Base-by-base conservation (phyloP, 2,888 invertebrate species). In the Drosophila limbata region DNA sequence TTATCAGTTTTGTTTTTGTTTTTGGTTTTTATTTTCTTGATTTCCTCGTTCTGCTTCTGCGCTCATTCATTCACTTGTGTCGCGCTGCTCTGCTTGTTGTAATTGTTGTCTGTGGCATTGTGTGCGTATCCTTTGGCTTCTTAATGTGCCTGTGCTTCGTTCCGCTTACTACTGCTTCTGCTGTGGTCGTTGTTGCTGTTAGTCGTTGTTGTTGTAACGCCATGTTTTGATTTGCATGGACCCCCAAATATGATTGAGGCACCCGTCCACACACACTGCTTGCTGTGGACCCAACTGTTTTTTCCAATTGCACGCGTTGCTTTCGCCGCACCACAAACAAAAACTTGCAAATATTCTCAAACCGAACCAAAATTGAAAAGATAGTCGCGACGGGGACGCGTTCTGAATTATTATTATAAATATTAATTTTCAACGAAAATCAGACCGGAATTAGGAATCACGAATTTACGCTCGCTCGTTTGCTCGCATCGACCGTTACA, bases 151-250 rank as follows among this genome's bases (percentile, higher is more conserved):
- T 63, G 25, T 60, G 55, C 31, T 64, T 51, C 19, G 44, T 55
- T 57, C 37, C 37, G 59, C 63, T 31, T 51, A 17, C 40, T 56
- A 50, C 33, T 69, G 42, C 21, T 48, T 53, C 35, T 44, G 55
- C 15, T 59, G 66, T 33, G 45, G 31, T 39, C 52, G 51, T 42
- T 57, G 55, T 31, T 64, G 45, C 40, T 65, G 61, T 42, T 51
- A 42, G 47, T 9, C 37, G 67, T 57, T 68, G 71, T 53, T 75
- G 75, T 53, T 75, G 75, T 35, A 74, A 44, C 66, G 74, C 81
- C 74, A 68, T 83, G 80, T 64, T 82, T 79, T 70, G 61, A 48
- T 71, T 69, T 56, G 77, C 79, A 76, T 68, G 73, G 53, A 69
- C 64, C 53, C 60, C 65, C 64, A 60, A 77, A 71, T 28, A 59